Evolutionary conservation across 2,888 invertebrate species (phyloP).

Genomic region (Steromphala cineraria): DNA sequence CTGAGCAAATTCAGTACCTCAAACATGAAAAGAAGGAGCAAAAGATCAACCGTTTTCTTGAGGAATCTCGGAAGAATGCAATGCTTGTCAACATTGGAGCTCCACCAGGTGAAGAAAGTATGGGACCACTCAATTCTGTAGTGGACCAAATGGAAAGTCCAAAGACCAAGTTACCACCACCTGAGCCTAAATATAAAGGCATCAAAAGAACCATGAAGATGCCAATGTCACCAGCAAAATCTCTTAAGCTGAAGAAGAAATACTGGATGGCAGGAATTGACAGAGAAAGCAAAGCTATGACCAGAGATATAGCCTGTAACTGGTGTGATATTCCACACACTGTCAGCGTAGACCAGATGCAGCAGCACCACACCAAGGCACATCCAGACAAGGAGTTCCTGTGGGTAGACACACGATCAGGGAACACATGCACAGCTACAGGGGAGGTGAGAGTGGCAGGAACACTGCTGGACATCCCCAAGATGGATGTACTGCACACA

Average conservation of each 20-base stretch:
- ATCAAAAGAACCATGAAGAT: conserved; percentile 13
- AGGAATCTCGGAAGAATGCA: conserved; percentile 31
- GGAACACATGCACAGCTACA: not conserved
- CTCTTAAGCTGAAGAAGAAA: conserved; percentile 3
- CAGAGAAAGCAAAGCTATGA: conserved; percentile 2
- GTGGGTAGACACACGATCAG: conserved; percentile 13
- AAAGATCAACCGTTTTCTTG: conserved; percentile 36
- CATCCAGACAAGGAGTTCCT: conserved; percentile 21
- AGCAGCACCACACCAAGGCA: conserved; percentile 1
- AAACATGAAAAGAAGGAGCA: conserved; percentile 38
- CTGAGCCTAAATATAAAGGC: not conserved
- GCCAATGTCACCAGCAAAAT: conserved; percentile 1
- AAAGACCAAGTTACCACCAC: not conserved
- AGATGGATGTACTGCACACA: not conserved
- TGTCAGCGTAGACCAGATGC: conserved; percentile 12
- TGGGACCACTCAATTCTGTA: not conserved
- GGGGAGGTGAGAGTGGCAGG: not conserved
- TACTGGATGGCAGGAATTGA: not conserved
- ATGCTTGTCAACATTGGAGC: conserved; percentile 29
- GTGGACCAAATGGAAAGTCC: not conserved
- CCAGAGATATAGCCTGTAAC: conserved; percentile 7
- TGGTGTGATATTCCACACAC: conserved; percentile 1
- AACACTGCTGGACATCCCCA: not conserved
- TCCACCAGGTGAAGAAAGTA: conserved; percentile 27
- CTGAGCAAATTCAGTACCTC: conserved; percentile 43